Evolutionary conservation across 2,888 invertebrate genomes (phyloP).

Genomic region (Ennomos erosarius): DNA sequence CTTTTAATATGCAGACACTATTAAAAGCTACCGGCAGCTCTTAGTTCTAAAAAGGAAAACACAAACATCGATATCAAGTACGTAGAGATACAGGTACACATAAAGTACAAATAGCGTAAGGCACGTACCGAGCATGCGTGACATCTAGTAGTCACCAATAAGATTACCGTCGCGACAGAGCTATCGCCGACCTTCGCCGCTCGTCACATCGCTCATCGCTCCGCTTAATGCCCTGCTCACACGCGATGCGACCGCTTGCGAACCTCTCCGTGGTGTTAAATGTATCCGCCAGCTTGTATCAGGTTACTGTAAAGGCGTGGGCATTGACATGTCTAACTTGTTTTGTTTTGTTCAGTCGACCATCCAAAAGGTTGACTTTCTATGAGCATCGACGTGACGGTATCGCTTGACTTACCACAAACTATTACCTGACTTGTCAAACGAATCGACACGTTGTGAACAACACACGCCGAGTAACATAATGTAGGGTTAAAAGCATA

Average conservation of each 20-base stretch:
- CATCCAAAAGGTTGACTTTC: conserved; percentile 80
- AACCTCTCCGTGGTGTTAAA: conserved; percentile 78
- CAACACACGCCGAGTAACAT: conserved; percentile 33
- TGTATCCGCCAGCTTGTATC: conserved; percentile 81
- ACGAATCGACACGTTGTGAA: conserved; percentile 56
- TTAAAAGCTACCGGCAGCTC: too few species aligned
- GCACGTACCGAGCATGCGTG: conserved; percentile 66
- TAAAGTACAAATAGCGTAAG: conserved; percentile 44
- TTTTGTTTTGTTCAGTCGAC: conserved; percentile 80
- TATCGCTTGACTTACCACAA: conserved; percentile 70
- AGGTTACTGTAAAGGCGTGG: conserved; percentile 83
- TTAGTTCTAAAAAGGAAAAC: too few species aligned
- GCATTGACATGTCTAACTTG: conserved; percentile 83
- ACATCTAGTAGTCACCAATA: conserved; percentile 64
- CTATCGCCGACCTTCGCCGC: conserved; percentile 57
- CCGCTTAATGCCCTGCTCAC: conserved; percentile 57
- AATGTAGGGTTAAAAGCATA: too few species aligned
- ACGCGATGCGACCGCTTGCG: conserved; percentile 61
- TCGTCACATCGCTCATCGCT: conserved; percentile 60
- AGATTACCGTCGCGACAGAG: conserved; percentile 61
- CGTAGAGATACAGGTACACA: neutral
- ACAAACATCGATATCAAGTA: neutral
- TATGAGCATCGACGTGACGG: conserved; percentile 79
- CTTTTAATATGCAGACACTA: too few species aligned
- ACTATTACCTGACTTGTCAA: conserved; percentile 69